Evolutionary conservation across 2,113 vertebrate species (phyloP).

Genomic region (Procavia capensis): DNA sequence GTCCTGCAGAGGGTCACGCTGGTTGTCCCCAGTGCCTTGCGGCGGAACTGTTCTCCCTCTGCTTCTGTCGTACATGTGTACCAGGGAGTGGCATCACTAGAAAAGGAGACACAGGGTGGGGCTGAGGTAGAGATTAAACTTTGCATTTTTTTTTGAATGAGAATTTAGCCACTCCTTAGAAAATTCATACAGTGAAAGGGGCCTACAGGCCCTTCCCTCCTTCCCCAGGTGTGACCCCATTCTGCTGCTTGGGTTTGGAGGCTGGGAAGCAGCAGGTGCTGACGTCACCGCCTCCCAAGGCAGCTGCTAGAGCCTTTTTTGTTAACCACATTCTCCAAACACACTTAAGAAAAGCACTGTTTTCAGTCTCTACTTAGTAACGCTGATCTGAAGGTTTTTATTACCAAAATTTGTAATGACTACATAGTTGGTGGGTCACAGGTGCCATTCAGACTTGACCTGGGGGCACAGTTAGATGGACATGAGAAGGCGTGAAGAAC

Average conservation of each 20-base stretch:
- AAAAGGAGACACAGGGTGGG: too few relatives aligned
- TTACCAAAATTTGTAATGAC: background rate
- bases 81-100: background rate
- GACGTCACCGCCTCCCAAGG: too few relatives aligned
- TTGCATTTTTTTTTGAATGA: background rate
- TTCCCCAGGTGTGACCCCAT: background rate
- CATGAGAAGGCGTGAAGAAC: background rate
- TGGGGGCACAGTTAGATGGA: background rate
- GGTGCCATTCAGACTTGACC: too few relatives aligned
- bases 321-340: background rate
- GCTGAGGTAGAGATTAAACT: background rate
- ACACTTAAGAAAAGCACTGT: background rate
- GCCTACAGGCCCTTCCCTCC: background rate
- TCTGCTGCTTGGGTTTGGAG: background rate
- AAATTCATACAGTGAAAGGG: background rate
- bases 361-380: background rate
- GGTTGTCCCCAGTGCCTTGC: background rate
- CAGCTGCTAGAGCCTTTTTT: background rate
- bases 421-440: accelerated
- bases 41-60: accelerated
- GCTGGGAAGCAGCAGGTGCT: accelerated
- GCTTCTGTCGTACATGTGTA: accelerated
- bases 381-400: accelerated
- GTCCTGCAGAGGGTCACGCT: background rate
- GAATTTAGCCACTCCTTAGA: background rate